Conservation (phyloP, 2,797 vertebrate genomes). For the Anguilla anguilla region DNA sequence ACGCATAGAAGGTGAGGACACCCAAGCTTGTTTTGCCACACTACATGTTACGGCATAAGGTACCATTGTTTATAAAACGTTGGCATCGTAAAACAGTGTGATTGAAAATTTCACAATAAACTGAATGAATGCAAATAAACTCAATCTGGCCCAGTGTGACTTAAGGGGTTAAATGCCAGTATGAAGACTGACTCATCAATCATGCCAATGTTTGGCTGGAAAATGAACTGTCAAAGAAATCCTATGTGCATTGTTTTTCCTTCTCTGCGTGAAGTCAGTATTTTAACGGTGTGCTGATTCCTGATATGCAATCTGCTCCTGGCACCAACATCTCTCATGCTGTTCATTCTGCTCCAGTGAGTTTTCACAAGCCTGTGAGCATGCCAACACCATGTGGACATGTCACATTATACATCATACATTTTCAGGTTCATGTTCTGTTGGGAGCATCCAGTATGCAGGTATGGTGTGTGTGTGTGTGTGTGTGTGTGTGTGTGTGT, state of each 20-base stretch:
- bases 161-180: conserved; percentile 22
- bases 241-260: conserved; percentile 40
- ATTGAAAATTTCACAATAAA: too few relatives aligned
- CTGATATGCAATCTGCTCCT: background rate
- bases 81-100: too few relatives aligned
- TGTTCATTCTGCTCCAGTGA: background rate
- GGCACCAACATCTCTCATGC: background rate
- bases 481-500: background rate
- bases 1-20: too few relatives aligned
- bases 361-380: background rate
- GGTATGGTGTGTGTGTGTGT: background rate
- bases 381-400: background rate
- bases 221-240: conserved; percentile 44
- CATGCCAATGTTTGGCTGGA: conserved; percentile 44
- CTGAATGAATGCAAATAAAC: too few relatives aligned
- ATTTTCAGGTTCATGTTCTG: background rate
- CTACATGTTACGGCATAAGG: too few relatives aligned
- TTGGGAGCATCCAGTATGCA: background rate
- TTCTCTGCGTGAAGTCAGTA: conserved; percentile 25
- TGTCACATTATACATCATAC: background rate
- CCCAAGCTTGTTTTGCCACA: too few relatives aligned
- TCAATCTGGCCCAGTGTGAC: too few relatives aligned
- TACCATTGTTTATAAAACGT: too few relatives aligned
- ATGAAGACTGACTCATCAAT: conserved; percentile 56
- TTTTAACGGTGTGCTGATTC: conserved; percentile 6